Evolutionary conservation across 2,888 invertebrate species (phyloP).

Genomic region (Cheilosia vulpina): DNA sequence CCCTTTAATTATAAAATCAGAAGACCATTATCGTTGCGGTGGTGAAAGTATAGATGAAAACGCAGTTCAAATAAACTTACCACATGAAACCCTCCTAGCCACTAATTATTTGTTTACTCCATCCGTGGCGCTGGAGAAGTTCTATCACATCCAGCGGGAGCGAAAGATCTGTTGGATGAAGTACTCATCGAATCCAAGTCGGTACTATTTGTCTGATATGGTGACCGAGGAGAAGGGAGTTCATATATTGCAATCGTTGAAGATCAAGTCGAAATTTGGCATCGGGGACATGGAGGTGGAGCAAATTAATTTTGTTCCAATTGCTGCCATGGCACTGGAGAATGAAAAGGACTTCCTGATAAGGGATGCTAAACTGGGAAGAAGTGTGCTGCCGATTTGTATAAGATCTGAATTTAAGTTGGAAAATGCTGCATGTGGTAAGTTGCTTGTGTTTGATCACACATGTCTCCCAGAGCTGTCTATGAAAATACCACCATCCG

Average conservation of each 20-base stretch:
- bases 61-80: constrained; percentile 18
- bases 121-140: constrained; percentile 85
- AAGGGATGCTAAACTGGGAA: constrained; percentile 76
- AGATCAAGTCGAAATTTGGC: constrained; percentile 87
- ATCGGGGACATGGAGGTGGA: constrained; percentile 88
- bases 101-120: constrained; percentile 79
- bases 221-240: constrained; percentile 82
- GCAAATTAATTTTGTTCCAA: constrained; percentile 84
- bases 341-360: constrained; percentile 74
- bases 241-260: constrained; percentile 84
- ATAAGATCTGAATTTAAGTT: constrained; percentile 80
- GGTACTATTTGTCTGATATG: constrained; percentile 87
- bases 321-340: constrained; percentile 76
- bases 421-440: constrained; percentile 80
- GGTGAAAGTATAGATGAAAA: constrained; percentile 1
- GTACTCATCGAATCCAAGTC: constrained; percentile 89
- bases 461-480: no score
- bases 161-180: constrained; percentile 94
- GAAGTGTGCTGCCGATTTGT: constrained; percentile 76
- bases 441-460: background rate
- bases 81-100: constrained; percentile 75
- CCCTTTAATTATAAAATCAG: constrained; percentile 78
- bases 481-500: no score
- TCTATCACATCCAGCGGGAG: constrained; percentile 90
- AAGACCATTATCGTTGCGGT: constrained; percentile 16